These are phyloP conservation scores for Leucoraja ocellata DNA, from an alignment of 2,797 vertebrate genomes.

Conservation along the genomic window DNA sequence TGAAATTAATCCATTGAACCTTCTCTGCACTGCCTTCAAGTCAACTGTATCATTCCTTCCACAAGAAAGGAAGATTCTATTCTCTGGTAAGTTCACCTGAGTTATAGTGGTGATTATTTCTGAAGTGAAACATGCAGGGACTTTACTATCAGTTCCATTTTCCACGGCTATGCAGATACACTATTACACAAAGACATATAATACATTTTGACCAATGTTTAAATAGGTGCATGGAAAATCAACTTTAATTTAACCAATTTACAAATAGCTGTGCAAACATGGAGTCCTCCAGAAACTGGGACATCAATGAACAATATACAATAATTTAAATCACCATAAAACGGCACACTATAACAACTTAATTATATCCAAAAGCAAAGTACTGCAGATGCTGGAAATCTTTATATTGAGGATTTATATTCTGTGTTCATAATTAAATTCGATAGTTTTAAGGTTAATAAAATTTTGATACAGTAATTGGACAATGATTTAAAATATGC, in stretches of 20 bases:
- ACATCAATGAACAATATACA: background rate
- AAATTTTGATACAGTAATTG: slow-evolving; percentile 22
- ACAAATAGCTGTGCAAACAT: too few species aligned
- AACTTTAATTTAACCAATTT: too few species aligned
- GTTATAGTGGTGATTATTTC: background rate
- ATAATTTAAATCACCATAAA: background rate
- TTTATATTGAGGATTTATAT: too few species aligned
- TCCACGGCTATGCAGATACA: background rate
- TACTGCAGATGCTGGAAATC: too few species aligned
- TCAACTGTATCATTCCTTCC: too few species aligned
- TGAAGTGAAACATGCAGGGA: background rate
- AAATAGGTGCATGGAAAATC: background rate
- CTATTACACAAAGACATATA: background rate
- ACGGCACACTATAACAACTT: background rate
- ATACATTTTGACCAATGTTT: background rate
- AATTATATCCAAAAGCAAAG: background rate
- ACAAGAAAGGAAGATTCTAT: background rate
- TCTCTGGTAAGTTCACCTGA: background rate
- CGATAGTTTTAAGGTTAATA: slow-evolving; percentile 1
- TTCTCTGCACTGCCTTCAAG: too few species aligned
- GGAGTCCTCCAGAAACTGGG: too few species aligned
- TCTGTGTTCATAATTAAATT: background rate
- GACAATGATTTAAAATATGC: background rate
- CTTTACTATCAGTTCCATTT: background rate
- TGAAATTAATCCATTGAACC: too few species aligned